Evolutionary conservation across 2,888 invertebrate species (phyloP), one percentile per base, ranked within the genome.

Genomic region (Halocaridina rubra): DNA sequence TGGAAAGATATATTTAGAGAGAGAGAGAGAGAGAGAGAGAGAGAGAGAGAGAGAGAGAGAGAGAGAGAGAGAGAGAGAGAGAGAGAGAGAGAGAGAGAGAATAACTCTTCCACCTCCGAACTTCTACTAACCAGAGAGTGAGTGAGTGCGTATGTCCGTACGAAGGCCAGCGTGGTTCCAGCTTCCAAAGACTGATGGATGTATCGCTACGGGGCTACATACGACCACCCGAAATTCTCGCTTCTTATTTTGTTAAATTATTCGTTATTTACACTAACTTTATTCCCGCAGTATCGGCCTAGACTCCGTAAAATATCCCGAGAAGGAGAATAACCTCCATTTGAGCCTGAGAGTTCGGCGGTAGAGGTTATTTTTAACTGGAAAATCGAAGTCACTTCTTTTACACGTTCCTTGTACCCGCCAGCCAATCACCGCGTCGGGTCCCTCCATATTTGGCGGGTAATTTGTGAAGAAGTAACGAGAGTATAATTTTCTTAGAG

Each of bases 391-490:
- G 22, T 61, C n/a, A 59, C 61, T 61, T 13, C 32, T 53, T 75
- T 32, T 53, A 29, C 32, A 59, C 76, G 22, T 61, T 76, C 76
- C 19, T 61, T 13, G 59, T 61, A 61, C 29, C 61, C 61, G 46
- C 61, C 61, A 76, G 76, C 61, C 30, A 19, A 24, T 30, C 76
- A 19, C 76, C 61, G 59, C 76, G 76, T 57, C 61, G 80, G 80
- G 61, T 80, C 80, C 8, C 61, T n/a, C 80, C 80, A 33, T 80
- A 80, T 80, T 72, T 59, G 80, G 80, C 24, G 32, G 80, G 80
- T 80, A 80, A 80, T 80, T 80, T 80, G 80, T 80, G 80, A 80
- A 80, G 80, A 80, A 29, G 33, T 80, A 80, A 80, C 59, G 33
- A 72, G 59, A 71, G 53, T 80, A 80, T 80, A 80, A 80, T 80